phyloP scores from a whole-genome alignment of 1,140 invertebrate genomes.

The Bathynomus jamesi region DNA sequence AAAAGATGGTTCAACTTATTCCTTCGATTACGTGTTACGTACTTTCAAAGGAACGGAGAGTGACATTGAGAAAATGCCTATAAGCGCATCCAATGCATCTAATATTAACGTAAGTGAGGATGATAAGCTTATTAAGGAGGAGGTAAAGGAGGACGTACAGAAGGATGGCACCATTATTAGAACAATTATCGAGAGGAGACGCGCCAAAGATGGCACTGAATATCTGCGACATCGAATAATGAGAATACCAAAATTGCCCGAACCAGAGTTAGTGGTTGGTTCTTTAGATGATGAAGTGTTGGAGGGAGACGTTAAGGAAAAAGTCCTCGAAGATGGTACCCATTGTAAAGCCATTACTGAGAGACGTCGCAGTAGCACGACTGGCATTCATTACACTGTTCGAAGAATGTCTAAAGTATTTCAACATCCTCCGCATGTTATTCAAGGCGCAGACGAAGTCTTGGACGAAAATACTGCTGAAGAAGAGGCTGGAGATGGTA shows the following conservation, averaged over 20 bases:
- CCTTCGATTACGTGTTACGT: conserved; percentile 33
- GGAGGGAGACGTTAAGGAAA: conserved; percentile 30
- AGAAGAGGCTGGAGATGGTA: conserved; percentile 33
- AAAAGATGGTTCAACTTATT: conserved; percentile 32
- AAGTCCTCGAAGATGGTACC: conserved; percentile 27
- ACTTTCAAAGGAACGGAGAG: conserved; percentile 32
- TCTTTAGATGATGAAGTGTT: conserved; percentile 28
- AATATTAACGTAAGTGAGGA: conserved; percentile 32
- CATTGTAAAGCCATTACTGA: conserved; percentile 29
- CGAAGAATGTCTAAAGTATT: conserved; percentile 30
- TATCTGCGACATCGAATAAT: conserved; percentile 35
- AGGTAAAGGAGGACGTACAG: conserved; percentile 34
- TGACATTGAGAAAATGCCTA: conserved; percentile 23
- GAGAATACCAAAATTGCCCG: conserved; percentile 33
- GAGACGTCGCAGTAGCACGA: conserved; percentile 30
- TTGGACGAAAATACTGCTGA: conserved; percentile 33
- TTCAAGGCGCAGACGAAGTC: conserved; percentile 19
- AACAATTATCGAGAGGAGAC: conserved; percentile 31
- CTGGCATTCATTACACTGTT: conserved; percentile 32
- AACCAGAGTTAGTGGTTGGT: conserved; percentile 30
- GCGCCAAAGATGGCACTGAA: conserved; percentile 33
- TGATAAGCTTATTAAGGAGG: conserved; percentile 33
- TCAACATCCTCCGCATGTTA: conserved; percentile 12
- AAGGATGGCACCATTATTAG: conserved; percentile 27
- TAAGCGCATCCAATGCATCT: conserved; percentile 3